phyloP scores from a whole-genome alignment of 30 jellyfish, hydroid and myxozoan genomes.

The Chrysaora quinquecirrha region DNA sequence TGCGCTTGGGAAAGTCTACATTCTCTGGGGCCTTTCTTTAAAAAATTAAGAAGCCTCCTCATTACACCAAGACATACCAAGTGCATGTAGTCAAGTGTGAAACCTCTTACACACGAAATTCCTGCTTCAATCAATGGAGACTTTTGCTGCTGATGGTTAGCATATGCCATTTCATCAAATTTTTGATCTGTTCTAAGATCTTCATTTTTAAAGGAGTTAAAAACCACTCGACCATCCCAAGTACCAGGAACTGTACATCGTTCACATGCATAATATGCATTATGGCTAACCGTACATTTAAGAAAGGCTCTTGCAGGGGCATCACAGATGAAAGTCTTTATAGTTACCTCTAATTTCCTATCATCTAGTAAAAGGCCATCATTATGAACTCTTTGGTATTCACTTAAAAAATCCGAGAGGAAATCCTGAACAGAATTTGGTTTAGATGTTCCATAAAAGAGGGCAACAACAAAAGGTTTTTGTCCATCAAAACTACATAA shows the following conservation, averaged over 20 bases:
- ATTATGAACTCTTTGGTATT: conserved; percentile 11
- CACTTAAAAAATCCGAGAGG: conserved; percentile 47
- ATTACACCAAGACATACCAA: conserved; percentile 31
- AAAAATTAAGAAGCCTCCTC: conserved; percentile 10
- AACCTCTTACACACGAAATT: background rate
- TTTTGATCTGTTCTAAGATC: background rate
- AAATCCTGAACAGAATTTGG: conserved; percentile 52
- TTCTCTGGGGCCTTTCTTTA: conserved; percentile 24
- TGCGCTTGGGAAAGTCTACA: conserved; percentile 23
- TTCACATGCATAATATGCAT: conserved; percentile 68
- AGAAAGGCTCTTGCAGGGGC: conserved; percentile 76
- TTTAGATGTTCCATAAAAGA: conserved; percentile 54
- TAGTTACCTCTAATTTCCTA: background rate
- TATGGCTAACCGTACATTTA: conserved; percentile 29
- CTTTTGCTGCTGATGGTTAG: background rate
- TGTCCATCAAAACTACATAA: background rate
- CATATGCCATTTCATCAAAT: background rate
- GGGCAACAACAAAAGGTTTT: conserved; percentile 32
- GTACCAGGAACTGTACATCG: conserved; percentile 58
- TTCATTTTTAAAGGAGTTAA: background rate
- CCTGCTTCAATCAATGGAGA: conserved; percentile 19
- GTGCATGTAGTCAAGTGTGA: conserved; percentile 58
- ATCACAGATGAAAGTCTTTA: conserved; percentile 43
- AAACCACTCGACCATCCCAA: conserved; percentile 28
- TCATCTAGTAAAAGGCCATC: conserved; percentile 17